Conservation (phyloP, 2,797 vertebrate genomes). For the Merluccius polli region DNA sequence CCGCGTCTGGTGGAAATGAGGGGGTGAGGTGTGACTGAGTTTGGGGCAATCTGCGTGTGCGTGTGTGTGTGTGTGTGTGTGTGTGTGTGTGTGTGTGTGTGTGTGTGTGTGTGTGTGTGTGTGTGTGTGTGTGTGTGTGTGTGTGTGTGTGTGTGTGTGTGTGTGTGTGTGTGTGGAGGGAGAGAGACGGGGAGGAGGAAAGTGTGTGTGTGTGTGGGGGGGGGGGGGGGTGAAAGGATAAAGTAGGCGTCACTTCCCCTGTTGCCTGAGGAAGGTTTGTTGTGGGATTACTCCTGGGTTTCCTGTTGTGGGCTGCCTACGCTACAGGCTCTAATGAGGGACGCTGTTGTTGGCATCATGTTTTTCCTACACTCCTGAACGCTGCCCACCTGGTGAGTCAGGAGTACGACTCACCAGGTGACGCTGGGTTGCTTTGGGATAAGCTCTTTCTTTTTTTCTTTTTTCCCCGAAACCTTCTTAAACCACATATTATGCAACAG, state of each 20-base stretch:
- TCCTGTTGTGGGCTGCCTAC: conserved; percentile 39
- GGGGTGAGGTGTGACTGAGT: conserved; percentile 31
- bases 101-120: not conserved
- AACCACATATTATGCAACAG: not conserved
- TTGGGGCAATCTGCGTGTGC: conserved; percentile 4
- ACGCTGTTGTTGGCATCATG: conserved; percentile 33
- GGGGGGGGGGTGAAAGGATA: conserved; percentile 46
- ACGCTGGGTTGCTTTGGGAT: not conserved
- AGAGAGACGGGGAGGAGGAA: conserved; percentile 29
- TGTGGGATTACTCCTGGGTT: conserved; percentile 71
- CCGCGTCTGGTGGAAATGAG: conserved; percentile 56
- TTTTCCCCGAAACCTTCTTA: not conserved
- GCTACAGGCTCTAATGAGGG: conserved; percentile 32
- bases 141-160: too few relatives aligned
- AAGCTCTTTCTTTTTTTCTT: too few relatives aligned
- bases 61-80: conserved; percentile 19
- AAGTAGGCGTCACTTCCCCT: conserved; percentile 86
- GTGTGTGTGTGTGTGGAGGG: conserved; percentile 42
- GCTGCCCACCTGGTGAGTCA: conserved; percentile 4
- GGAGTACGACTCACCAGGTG: not conserved
- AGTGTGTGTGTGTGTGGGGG: conserved; percentile 20
- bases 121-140: too few relatives aligned
- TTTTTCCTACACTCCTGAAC: conserved; percentile 17
- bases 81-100: not conserved
- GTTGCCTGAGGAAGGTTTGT: conserved; percentile 83